Evolutionary conservation across 92 coral and sea anemone genomes (phyloP).

Genomic region (Porites evermanni): DNA sequence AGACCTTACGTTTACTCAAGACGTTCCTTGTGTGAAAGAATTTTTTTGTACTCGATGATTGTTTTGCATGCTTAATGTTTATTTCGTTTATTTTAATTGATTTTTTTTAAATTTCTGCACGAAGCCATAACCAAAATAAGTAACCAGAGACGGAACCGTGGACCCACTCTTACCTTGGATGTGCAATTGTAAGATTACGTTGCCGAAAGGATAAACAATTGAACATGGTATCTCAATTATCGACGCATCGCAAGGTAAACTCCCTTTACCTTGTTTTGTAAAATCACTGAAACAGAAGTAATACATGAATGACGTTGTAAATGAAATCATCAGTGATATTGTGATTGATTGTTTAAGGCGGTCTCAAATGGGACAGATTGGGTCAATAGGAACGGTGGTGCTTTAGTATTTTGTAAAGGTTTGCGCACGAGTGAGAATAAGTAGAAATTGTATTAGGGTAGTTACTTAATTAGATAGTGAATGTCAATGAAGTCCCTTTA

Average conservation of each 20-base stretch:
- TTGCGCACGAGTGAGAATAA: constrained; percentile 9
- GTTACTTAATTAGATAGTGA: constrained; percentile 4
- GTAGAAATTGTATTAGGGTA: constrained; percentile 1
- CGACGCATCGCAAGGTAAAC: background rate
- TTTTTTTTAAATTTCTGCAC: background rate
- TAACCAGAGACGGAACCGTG: background rate
- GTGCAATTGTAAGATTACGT: background rate
- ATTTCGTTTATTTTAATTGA: background rate
- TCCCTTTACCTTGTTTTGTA: background rate
- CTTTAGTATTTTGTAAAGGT: background rate
- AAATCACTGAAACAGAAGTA: background rate
- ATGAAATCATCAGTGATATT: background rate
- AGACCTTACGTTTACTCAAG: too few relatives aligned
- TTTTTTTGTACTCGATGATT: too few relatives aligned
- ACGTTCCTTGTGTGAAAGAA: background rate
- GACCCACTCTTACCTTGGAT: background rate
- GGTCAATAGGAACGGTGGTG: background rate
- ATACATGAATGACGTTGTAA: background rate
- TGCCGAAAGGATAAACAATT: background rate
- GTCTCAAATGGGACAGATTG: too few relatives aligned
- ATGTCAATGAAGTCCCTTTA: background rate
- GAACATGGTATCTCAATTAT: background rate
- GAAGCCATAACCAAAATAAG: background rate
- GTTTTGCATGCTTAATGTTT: background rate
- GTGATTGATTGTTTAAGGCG: too few relatives aligned